These are phyloP conservation scores for Pseudomyrmex concolor DNA, from an alignment of 1,140 invertebrate genomes.

Conservation along the genomic window DNA sequence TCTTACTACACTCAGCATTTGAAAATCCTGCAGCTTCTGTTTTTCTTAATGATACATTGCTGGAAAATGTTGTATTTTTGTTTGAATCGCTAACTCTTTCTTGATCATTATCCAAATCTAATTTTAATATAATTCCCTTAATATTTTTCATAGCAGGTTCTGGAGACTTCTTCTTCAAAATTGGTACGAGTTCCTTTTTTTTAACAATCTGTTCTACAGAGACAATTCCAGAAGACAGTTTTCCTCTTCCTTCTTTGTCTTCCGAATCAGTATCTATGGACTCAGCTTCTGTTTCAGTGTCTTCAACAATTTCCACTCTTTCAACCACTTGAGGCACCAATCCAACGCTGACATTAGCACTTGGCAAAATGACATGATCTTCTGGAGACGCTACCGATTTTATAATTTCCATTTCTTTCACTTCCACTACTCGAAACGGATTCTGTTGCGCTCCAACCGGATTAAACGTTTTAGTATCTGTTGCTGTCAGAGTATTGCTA, in stretches of 20 bases:
- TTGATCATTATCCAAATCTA: constrained; percentile 43
- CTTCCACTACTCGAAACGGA: constrained; percentile 85
- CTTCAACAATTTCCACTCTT: constrained; percentile 85
- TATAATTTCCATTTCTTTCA: constrained; percentile 86
- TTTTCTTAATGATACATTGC: background rate
- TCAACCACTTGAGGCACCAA: constrained; percentile 84
- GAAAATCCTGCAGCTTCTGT: constrained; percentile 32
- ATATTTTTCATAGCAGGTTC: constrained; percentile 54
- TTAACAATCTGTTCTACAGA: constrained; percentile 24
- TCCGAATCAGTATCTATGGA: constrained; percentile 86
- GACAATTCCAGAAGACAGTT: constrained; percentile 30
- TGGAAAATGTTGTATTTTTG: constrained; percentile 16
- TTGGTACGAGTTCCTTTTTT: constrained; percentile 74
- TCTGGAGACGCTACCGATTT: constrained; percentile 83
- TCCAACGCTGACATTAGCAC: constrained; percentile 79
- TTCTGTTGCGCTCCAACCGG: constrained; percentile 70
- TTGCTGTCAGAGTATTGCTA: constrained; percentile 82
- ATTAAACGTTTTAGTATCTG: constrained; percentile 70
- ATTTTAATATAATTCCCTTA: constrained; percentile 71
- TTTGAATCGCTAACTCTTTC: constrained; percentile 5
- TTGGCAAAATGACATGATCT: constrained; percentile 82
- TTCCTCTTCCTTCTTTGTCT: constrained; percentile 75
- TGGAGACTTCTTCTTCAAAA: constrained; percentile 72
- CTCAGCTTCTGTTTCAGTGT: constrained; percentile 86
- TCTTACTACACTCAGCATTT: constrained; percentile 34